Evolutionary conservation across 2,888 invertebrate species (phyloP), one percentile per base, ranked within the genome.

Genomic region (Cremastobaeus sp.): DNA sequence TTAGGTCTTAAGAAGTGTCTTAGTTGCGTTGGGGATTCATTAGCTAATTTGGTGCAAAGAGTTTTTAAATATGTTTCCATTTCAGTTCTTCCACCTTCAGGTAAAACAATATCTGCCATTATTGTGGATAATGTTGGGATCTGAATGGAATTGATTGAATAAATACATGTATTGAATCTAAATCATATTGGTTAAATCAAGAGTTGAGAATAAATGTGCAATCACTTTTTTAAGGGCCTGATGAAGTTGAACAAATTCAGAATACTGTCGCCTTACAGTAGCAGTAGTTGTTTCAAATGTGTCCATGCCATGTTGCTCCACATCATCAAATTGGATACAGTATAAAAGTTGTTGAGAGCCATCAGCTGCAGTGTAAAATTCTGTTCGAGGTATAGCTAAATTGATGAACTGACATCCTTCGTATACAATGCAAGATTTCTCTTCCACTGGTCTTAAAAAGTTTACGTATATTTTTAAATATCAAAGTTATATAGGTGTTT

Each of bases 321-420:
- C 75, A 41, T 86, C 86, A 21, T 86, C 86, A 50, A 86, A 86
- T 54, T 86, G 86, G 68, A 86, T 86, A 50, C 86, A 86, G 48
- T 86, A 86, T 11, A 85, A 78, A 28, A 86, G 77, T 57, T 85
- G 86, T 50, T 86, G 86, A 0, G 86, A 85, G 28, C 86, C 86
- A 69, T 86, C 86, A 2, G 81, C 66, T 1, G 85, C 84, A 1
- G 86, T 85, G 37, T 83, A 81, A 78, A 85, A 85, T 73, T 86
- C 86, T 43, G 85, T 86, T 79, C 85, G 82, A 0, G 86, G 84
- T 48, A 86, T 86, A 1, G 81, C 81, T 52, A 86, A 77, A 74
- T 86, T 86, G 12, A 78, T 79, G 57, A 85, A 85, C 65, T 85
- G 85, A 66, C 79, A 83, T 4, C 82, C 84, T 54, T 85, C 85